Percentiles rank a stretch among this genome's conserved stretches.
phyloP scores from a whole-genome alignment of 2,113 vertebrate genomes.

The Euleptes europaea region DNA sequence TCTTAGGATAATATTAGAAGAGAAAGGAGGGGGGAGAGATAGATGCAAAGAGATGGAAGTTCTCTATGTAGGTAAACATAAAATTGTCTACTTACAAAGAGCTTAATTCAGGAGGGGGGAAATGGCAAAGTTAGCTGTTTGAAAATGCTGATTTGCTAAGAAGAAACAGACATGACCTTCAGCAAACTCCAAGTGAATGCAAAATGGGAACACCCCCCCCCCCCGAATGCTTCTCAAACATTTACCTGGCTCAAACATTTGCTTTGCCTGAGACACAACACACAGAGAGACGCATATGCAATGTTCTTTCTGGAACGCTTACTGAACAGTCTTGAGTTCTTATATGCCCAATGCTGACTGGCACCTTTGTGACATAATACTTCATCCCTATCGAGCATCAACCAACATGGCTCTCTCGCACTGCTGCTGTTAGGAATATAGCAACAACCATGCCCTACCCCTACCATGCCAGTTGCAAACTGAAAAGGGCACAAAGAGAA shows the following conservation, averaged over 20 bases:
- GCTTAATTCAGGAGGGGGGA: conserved; percentile 2
- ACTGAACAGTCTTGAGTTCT: background rate
- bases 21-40: background rate
- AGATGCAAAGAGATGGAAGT: background rate
- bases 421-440: background rate
- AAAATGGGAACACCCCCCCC: background rate
- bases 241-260: background rate
- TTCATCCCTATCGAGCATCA: background rate
- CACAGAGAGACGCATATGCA: background rate
- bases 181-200: background rate
- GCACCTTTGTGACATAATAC: background rate
- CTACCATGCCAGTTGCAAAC: background rate
- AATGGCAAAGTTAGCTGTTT: background rate
- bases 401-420: background rate
- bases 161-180: conserved; percentile 28
- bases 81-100: background rate
- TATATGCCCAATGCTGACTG: background rate
- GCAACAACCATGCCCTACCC: no score
- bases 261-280: background rate
- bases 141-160: conserved; percentile 10
- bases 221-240: background rate
- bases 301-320: background rate
- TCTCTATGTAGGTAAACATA: background rate
- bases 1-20: background rate
- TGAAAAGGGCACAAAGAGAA: background rate